Percentiles rank a stretch among this genome's conserved stretches.
Conservation (phyloP, 2,113 vertebrate species). For the Symphodus melops region DNA sequence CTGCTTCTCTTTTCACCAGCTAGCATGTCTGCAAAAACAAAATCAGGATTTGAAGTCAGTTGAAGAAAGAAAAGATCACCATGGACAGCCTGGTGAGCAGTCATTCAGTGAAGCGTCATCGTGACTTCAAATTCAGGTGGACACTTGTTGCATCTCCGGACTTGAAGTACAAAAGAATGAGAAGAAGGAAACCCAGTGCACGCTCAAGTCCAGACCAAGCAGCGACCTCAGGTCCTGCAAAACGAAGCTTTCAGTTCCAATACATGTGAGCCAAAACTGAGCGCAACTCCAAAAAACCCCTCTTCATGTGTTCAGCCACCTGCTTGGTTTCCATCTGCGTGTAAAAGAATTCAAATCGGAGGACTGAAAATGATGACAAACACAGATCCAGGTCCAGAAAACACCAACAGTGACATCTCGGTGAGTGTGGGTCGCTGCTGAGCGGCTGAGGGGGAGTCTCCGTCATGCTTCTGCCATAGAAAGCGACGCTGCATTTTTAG, state of each 20-base stretch:
- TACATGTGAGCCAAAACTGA: too few relatives aligned
- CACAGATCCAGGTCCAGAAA: not conserved
- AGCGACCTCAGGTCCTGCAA: too few relatives aligned
- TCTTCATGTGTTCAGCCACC: not conserved
- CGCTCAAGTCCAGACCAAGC: not conserved
- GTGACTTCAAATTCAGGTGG: not conserved
- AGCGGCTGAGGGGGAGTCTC: conserved; percentile 6
- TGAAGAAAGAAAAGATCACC: too few relatives aligned
- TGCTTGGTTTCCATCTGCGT: not conserved
- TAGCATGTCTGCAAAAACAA: too few relatives aligned
- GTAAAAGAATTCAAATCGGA: not conserved
- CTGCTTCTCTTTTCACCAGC: too few relatives aligned
- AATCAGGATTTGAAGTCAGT: not conserved
- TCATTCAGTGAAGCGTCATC: not conserved
- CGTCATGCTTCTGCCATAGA: not conserved
- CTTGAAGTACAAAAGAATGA: not conserved
- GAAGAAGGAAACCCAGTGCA: too few relatives aligned
- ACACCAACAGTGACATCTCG: not conserved
- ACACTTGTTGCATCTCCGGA: not conserved
- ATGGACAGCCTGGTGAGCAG: not conserved
- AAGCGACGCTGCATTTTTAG: conserved; percentile 8
- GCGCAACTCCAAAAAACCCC: too few relatives aligned
- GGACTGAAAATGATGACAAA: not conserved
- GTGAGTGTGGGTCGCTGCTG: not conserved
- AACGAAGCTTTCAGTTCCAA: too few relatives aligned